Conservation (phyloP, 2,888 invertebrate genomes). For the Drosophila anomalipes region DNA sequence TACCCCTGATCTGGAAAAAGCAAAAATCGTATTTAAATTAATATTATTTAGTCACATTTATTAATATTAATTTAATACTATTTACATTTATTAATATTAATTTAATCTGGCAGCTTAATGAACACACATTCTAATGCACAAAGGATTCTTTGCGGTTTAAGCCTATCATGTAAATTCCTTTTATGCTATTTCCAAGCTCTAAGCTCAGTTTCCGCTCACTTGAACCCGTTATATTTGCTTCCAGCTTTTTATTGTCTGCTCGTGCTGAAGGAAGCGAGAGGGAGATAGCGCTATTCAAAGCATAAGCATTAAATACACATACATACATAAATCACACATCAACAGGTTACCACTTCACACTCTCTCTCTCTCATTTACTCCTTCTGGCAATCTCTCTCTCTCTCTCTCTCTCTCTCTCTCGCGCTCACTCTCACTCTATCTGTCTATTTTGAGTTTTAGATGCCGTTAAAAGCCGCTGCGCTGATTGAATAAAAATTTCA, state of each 20-base stretch:
- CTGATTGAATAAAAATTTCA: conserved; percentile 80
- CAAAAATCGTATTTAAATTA: too few relatives aligned
- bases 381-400: neutral
- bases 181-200: neutral
- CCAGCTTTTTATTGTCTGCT: neutral
- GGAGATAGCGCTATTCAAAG: neutral
- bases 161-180: neutral
- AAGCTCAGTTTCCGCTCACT: conserved; percentile 5
- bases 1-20: fast-evolving
- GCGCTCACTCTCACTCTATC: neutral
- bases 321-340: conserved; percentile 15
- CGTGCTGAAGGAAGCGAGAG: neutral
- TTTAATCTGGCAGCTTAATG: neutral
- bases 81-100: neutral
- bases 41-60: neutral
- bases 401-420: neutral
- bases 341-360: conserved; percentile 44
- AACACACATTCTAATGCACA: neutral
- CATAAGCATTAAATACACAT: conserved; percentile 11
- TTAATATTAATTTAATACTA: neutral
- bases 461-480: conserved; percentile 42
- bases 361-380: neutral
- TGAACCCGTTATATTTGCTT: neutral
- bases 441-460: conserved; percentile 9
- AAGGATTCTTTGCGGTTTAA: neutral